Base-by-base conservation (phyloP, 1,140 invertebrate species). In the Drosophila tani region DNA sequence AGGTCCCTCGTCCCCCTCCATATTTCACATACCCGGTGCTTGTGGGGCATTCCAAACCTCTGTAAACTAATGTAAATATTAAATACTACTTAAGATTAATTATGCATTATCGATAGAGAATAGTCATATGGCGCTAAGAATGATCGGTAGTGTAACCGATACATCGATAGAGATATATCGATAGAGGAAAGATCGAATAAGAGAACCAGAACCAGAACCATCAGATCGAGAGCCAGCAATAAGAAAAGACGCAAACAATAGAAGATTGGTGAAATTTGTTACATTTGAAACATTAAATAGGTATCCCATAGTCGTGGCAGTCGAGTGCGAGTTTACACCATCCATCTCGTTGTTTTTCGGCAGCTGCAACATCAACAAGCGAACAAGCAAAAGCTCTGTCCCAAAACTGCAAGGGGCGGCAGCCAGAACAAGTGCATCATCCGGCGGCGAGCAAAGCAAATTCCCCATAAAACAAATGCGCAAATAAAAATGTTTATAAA, bases 401-500 rank as follows among this genome's bases (percentile, higher is more conserved):
- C 66, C 46, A 24, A 51, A 69, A 35, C 35, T 69, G 45, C 46
- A 21, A 17, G 47, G 62, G 45, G 45, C 40, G 21, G 67, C n/a
- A 43, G 27, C 40, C 49, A 55, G 63, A 38, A 46, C 67, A 73
- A 73, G 70, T 73, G 70, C 70, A 74, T 74, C 70, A 74, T 74
- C 68, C 70, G 55, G 67, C 70, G 55, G 67, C 50, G 50, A 60
- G 70, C 67, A 74, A 73, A 57, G 70, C 67, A 74, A 74, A 74
- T 73, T 55, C 68, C 70, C 67, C 70, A 74, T 74, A 74, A 74
- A 74, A 74, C 68, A 74, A 74, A 74, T 74, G 70, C 43, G 70
- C 70, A 74, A 74, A 74, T 74, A 74, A 74, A 74, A 74, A 74
- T 74, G 70, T 74, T 74, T 74, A 74, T 74, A 74, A 74, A 74